Evolutionary conservation across 1,140 invertebrate species (phyloP), one percentile per base, ranked within the genome.

Genomic region (Drosophila athabasca): DNA sequence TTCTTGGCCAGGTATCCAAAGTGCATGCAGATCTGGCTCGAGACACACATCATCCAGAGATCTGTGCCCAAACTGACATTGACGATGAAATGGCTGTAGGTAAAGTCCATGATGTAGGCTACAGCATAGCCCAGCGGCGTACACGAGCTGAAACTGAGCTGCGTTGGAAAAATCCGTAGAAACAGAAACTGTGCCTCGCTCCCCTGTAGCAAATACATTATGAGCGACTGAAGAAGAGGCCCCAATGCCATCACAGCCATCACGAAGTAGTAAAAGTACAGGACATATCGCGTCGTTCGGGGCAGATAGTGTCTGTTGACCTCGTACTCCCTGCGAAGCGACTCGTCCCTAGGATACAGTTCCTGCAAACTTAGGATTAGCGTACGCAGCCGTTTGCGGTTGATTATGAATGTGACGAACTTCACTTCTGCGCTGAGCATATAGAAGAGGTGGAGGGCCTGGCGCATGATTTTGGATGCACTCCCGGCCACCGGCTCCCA

Each of bases 31-130:
- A 84, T 55, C 35, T 84, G 80, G 22, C 51, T 55, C 2, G 66
- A 58, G 4, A 72, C 54, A 44, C 71, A 76, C 61, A 79, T 79
- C 65, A 84, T 76, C 80, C 76, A 84, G 3, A 79, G 44, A 41
- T 83, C 80, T 3, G 66, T 68, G 31, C 75, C 80, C 19, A 75
- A 19, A n/a, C 49, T 84, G 2, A 26, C 24, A 5, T 26, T 26
- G 24, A 26, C 24, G 24, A 26, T 26, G 24, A 26, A 26, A 9
- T 72, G 80, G 6, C 62, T 72, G 35, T 65, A 77, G 6, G 54
- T 45, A 3, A 79, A 22, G 17, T 83, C 79, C 0, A 76, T 6
- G 0, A 50, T 24, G 31, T 67, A 69, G 31, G 24, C 29, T 29
- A 48, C 4, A 3, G 49, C 9, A 55, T 69, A 69, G 0, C 66